Evolutionary conservation across 2,888 invertebrate genomes (phyloP), one percentile per base, ranked within the genome.

Genomic region (Sipha maydis): DNA sequence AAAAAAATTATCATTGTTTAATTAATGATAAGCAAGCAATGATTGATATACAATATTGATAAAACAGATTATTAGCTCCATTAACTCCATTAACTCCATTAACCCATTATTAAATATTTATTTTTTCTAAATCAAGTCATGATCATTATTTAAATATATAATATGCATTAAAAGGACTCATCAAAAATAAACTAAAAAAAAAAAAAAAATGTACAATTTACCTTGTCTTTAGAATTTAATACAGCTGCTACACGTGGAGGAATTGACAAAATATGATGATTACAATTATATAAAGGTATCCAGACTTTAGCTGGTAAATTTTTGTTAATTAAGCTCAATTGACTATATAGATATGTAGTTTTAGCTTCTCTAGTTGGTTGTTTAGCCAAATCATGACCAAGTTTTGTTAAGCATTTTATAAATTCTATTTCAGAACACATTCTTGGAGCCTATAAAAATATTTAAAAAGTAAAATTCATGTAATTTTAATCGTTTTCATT

Each of bases 281-380:
- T 94, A 85, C 79, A 89, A 9, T 88, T 82, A 92, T 97, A 96
- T 79, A 99, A 94, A 25, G 99, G 99, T 91, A 99, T 94, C 99
- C 99, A 99, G 90, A 99, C 99, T 89, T 98, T 93, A 21, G 99
- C 99, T 25, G 99, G 99, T 90, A 99, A 94, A 93, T 99, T 99
- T 90, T 99, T 94, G 93, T 99, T 99, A 89, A 99, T 93, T 91
- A 97, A 94, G 90, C 97, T 97, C 90, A 99, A 94, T 92, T 99
- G 99, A 89, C 98, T 98, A 90, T 98, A 95, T 90, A 99, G 93
- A 90, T 97, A 95, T 90, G 97, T 97, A 90, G 97, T 98, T 93
- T 98, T 96, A 90, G 97, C 95, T 92, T 99, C 98, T 92, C 97
- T 97, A 83, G 96, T 96, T 71, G 96, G 95, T 91, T 97, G 94